Evolutionary conservation across 1,140 invertebrate species (phyloP).

Genomic region (Acromyrmex charruanus): DNA sequence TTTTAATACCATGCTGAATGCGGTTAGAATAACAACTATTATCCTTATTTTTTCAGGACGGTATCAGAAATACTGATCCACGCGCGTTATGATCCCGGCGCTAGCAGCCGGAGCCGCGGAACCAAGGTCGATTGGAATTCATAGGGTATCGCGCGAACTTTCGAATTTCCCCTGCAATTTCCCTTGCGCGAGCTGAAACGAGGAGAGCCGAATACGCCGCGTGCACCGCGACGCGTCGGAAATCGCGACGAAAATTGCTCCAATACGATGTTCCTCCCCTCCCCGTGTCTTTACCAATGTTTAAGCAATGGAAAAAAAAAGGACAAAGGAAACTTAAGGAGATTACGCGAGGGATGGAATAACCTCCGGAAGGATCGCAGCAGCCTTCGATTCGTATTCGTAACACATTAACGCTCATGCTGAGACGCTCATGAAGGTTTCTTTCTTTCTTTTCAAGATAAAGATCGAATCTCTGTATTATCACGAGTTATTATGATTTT

Average conservation of each 20-base stretch:
- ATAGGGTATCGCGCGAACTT: slow-evolving; percentile 75
- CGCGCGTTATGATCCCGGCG: slow-evolving; percentile 46
- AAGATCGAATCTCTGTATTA: neutral
- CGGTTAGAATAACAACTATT: neutral
- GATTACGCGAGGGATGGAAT: slow-evolving; percentile 26
- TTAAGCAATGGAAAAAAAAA: neutral
- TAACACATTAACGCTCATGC: no score
- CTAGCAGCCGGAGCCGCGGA: slow-evolving; percentile 23
- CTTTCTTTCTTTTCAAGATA: neutral
- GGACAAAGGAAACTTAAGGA: neutral
- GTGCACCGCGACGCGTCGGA: slow-evolving; percentile 75
- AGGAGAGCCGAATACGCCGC: slow-evolving; percentile 65
- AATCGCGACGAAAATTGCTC: slow-evolving; percentile 83
- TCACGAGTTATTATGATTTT: slow-evolving; percentile 20
- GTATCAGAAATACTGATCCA: slow-evolving; percentile 24
- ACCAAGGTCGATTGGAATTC: slow-evolving; percentile 72
- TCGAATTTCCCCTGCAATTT: slow-evolving; percentile 77
- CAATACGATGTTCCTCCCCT: slow-evolving; percentile 26
- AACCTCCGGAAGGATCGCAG: slow-evolving; percentile 55
- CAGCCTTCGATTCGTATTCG: neutral
- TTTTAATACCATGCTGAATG: slow-evolving; percentile 7
- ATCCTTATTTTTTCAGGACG: slow-evolving; percentile 9
- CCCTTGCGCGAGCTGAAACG: slow-evolving; percentile 69
- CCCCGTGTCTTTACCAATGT: slow-evolving; percentile 1
- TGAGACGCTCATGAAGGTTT: neutral